Evolutionary conservation across 2,113 vertebrate genomes (phyloP).

Genomic region (Bostrychus sinensis): DNA sequence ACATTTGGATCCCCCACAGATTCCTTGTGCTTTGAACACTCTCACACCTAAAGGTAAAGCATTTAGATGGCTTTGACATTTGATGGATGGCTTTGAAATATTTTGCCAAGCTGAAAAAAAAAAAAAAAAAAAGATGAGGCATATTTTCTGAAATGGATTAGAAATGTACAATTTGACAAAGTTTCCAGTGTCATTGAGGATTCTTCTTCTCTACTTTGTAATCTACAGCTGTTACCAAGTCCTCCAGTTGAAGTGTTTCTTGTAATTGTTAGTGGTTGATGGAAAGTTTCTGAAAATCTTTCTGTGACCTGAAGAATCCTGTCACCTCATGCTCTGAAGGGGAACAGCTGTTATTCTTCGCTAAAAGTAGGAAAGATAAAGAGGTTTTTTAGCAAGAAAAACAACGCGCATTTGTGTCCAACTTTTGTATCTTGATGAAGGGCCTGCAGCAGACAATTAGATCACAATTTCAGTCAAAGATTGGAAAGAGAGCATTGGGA

Average conservation of each 20-base stretch:
- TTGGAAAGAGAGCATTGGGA: too few species aligned
- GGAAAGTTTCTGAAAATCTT: not conserved
- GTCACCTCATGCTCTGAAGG: not conserved
- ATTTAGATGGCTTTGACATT: slow-evolving; percentile 10
- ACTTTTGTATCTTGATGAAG: not conserved
- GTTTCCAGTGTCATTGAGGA: not conserved
- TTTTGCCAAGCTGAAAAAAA: not conserved
- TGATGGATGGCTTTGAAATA: slow-evolving; percentile 35
- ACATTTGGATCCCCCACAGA: slow-evolving; percentile 16
- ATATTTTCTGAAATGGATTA: not conserved
- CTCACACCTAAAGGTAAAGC: slow-evolving; percentile 18
- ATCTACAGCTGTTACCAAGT: not conserved
- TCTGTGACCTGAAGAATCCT: not conserved
- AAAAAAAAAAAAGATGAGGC: too few species aligned
- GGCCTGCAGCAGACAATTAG: not conserved
- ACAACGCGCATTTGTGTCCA: not conserved
- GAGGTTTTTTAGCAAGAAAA: not conserved
- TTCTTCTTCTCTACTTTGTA: not conserved
- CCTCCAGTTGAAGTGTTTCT: not conserved
- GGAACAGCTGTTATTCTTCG: not conserved
- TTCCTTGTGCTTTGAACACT: slow-evolving; percentile 25
- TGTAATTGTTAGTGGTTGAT: not conserved
- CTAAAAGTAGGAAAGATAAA: not conserved
- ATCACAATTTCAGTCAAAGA: too few species aligned
- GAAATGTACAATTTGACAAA: not conserved